Evolutionary conservation across 2,888 invertebrate species (phyloP), one percentile per base, ranked within the genome.

Genomic region (Noctua fimbriata): DNA sequence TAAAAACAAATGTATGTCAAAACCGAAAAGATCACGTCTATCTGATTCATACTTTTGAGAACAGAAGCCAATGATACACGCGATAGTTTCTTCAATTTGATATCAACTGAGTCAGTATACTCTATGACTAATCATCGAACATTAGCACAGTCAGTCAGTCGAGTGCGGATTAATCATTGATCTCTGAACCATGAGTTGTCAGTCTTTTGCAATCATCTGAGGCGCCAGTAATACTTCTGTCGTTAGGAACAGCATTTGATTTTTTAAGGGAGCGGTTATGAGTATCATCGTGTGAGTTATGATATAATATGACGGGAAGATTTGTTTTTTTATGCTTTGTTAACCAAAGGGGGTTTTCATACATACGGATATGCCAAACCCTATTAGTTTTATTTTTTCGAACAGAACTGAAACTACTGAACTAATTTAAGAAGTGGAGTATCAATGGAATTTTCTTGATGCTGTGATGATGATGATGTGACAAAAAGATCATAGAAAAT

Each of bases 71-170:
- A 28, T 58, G 58, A 66, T 73, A 58, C 69, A 70, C 52, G 69
- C 36, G 44, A 79, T 73, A 60, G 52, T 70, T 73, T 79, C 58
- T 79, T 83, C 73, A 79, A 70, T 73, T 83, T 58, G 36, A 49
- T 47, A 72, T 63, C 58, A 58, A 67, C 65, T 32, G n/a, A 16
- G 2, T 55, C 16, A 58, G 36, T 47, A 16, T 79, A 36, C 16
- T 55, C 72, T 47, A 66, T 82, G 84, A 85, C 65, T 84, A 85
- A 82, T 78, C 76, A 44, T 67, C 1, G 12, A 44, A 60, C 36
- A 77, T 49, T 52, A 81, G 24, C 41, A 16, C 47, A 41, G 73
- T 41, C 67, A 78, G 63, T 32, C 63, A 36, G 36, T 65, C 21
- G 36, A 81, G 72, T 78, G 49, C 7, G 58, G 63, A 66, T 77